Conservation (phyloP, 2,113 vertebrate species). For the Nyctibius bracteatus region DNA sequence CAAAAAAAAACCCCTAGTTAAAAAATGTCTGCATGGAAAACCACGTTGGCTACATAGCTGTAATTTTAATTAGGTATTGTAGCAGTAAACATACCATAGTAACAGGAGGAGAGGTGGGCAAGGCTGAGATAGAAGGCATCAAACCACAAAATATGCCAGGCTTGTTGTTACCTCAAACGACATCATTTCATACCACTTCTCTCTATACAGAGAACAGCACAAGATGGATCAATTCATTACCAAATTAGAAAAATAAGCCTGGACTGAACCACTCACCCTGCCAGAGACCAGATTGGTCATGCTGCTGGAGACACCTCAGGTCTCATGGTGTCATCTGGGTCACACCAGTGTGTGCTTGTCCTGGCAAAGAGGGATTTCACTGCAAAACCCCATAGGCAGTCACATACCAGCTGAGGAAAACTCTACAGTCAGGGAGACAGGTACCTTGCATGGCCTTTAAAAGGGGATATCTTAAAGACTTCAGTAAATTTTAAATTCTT, state of each 20-base stretch:
- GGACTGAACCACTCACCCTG: neutral
- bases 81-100: neutral
- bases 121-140: neutral
- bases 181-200: neutral
- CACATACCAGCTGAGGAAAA: neutral
- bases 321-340: neutral
- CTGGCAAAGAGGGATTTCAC: neutral
- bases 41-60: neutral
- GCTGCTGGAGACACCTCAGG: neutral
- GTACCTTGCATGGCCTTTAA: neutral
- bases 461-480: neutral
- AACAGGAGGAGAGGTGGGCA: neutral
- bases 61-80: neutral
- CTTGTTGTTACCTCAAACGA: neutral
- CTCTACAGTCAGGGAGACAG: neutral
- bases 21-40: neutral
- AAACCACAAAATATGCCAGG: neutral
- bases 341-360: accelerated
- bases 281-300: neutral
- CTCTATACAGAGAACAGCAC: neutral
- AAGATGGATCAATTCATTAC: neutral
- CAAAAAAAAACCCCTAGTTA: neutral
- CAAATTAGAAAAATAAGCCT: neutral
- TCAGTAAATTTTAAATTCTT: neutral
- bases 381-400: neutral